Evolutionary conservation across 2,888 invertebrate species (phyloP), one percentile per base, ranked within the genome.

Genomic region (Cryptops parisi): DNA sequence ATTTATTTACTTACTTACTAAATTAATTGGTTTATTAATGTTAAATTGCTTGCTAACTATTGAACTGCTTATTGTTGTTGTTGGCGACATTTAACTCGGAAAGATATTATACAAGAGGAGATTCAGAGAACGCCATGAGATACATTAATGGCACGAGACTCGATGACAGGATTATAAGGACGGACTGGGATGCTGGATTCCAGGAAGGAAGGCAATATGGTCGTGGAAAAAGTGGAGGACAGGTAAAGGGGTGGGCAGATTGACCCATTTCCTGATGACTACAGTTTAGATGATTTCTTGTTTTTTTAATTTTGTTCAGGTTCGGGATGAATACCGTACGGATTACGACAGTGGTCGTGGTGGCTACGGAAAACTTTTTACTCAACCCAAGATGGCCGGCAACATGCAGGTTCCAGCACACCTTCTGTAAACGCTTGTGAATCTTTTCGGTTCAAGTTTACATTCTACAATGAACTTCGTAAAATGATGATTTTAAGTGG

Each of bases 101-200:
- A 50, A 69, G 72, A 64, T 74, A 74, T 64, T 76, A 76, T 62
- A 64, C 65, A 2, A 66, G 77, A 46, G 67, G 65, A 17, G 77
- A 76, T 63, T 72, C 74, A 1, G 75, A 75, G 60, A 70, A 72
- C 60, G 72, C 73, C 5, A 70, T 77, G 66, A 62, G 93, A 61
- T 98, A 88, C 67, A 78, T 98, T 33, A 97, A 97, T 73, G 94
- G 94, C 1, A 97, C 97, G 0, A 76, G 94, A 61, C 73, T 98
- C 49, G 98, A 98, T 70, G 98, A 98, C 67, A 78, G 98, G 65
- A 85, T 96, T 58, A 88, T 99, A 45, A 78, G 98, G 64, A 90
- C 93, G 53, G 98, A 99, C 70, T 98, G 96, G 96, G 98, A 98
- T 72, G 96, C 96, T 27, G 98, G 98, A 1, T 99, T 98, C 70